Percentiles rank a stretch among this genome's conserved stretches.
Conservation (phyloP, 2,888 invertebrate genomes). For the Cancer borealis region DNA sequence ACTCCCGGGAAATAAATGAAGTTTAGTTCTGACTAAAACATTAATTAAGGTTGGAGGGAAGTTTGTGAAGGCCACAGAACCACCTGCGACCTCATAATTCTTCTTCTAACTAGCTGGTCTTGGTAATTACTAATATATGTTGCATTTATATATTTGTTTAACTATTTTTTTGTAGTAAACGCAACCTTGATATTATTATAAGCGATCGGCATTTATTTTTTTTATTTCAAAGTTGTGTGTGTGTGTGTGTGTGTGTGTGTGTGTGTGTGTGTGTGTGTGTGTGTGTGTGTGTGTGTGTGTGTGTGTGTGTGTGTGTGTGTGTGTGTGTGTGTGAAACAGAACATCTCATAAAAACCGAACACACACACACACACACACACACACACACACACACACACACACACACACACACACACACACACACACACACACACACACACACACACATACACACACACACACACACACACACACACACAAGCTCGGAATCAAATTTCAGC, state of each 20-base stretch:
- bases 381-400: constrained; percentile 42
- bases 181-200: neutral
- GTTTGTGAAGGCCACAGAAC: neutral
- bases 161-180: neutral
- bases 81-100: neutral
- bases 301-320: constrained; percentile 27
- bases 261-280: neutral
- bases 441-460: neutral
- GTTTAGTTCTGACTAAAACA: neutral
- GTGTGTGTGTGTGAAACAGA: neutral
- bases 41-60: neutral
- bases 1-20: neutral
- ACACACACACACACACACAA: constrained; percentile 41
- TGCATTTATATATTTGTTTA: neutral
- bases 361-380: neutral
- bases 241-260: too few species aligned
- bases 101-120: neutral
- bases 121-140: neutral
- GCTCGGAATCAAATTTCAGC: neutral
- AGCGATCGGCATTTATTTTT: neutral
- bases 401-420: neutral
- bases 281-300: constrained; percentile 32
- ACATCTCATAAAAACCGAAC: neutral
- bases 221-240: too few species aligned
- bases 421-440: constrained; percentile 7